phyloP scores from a whole-genome alignment of 1,140 invertebrate species.

The Ladona fulva region DNA sequence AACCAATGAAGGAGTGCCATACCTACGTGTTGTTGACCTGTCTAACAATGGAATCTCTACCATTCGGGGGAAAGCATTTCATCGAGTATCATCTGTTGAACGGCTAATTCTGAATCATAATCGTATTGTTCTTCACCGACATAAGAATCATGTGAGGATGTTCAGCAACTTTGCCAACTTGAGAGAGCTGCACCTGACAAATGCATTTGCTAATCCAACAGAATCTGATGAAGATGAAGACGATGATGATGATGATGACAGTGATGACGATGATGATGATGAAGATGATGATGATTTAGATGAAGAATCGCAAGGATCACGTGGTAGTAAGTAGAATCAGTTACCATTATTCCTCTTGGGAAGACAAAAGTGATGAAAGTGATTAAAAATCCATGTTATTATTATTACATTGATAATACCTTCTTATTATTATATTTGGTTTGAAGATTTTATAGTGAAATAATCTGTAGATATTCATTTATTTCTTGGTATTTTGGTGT shows the following conservation, averaged over 20 bases:
- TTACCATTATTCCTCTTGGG: too few relatives aligned
- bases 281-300: background rate
- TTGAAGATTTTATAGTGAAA: too few relatives aligned
- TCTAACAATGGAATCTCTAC: slow-evolving; percentile 63
- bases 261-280: background rate
- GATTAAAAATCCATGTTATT: too few relatives aligned
- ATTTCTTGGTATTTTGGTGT: too few relatives aligned
- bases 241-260: background rate
- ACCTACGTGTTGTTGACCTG: slow-evolving; percentile 61
- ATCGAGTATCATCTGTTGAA: slow-evolving; percentile 60
- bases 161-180: slow-evolving; percentile 71
- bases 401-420: too few relatives aligned
- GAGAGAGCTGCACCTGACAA: slow-evolving; percentile 60
- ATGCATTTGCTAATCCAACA: slow-evolving; percentile 61
- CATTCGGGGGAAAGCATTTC: slow-evolving; percentile 67
- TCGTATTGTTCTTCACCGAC: slow-evolving; percentile 41
- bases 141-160: slow-evolving; percentile 53
- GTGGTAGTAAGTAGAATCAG: background rate
- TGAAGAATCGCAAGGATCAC: background rate
- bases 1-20: background rate
- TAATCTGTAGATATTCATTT: too few relatives aligned
- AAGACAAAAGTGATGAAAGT: too few relatives aligned
- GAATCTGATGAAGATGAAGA: slow-evolving; percentile 45
- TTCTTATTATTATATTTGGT: too few relatives aligned
- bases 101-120: slow-evolving; percentile 68